Evolutionary conservation across 1,140 invertebrate species (phyloP).

Genomic region (Andrena cerasifolii): DNA sequence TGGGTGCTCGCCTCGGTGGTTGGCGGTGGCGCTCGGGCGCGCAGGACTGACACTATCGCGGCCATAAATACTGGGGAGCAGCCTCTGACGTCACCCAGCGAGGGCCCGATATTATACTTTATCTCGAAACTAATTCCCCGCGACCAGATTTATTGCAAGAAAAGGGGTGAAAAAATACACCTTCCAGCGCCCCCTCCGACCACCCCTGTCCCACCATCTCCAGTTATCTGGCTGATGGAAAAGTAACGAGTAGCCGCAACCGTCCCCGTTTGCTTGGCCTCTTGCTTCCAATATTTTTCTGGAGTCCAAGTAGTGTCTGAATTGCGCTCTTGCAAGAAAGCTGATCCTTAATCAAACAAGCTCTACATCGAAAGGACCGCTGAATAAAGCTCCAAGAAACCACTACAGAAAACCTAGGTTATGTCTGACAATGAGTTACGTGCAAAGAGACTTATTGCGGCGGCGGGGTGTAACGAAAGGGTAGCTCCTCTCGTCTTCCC

Average conservation of each 20-base stretch:
- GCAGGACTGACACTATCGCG: constrained; percentile 77
- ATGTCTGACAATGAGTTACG: no score
- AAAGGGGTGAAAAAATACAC: constrained; percentile 75
- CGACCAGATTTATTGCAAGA: constrained; percentile 79
- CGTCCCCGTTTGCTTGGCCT: no score
- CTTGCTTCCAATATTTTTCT: no score
- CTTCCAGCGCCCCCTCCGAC: constrained; percentile 45
- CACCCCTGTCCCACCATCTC: constrained; percentile 32
- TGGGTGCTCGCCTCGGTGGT: constrained; percentile 11
- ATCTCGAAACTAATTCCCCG: constrained; percentile 79
- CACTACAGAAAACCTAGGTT: no score
- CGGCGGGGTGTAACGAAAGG: no score
- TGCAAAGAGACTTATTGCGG: no score
- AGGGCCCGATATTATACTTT: constrained; percentile 79
- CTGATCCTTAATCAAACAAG: no score
- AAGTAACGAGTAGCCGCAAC: constrained; percentile 57
- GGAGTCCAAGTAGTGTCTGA: no score
- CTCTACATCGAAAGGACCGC: no score
- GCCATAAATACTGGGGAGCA: constrained; percentile 76
- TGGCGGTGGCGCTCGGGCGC: constrained; percentile 62
- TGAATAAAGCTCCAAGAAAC: no score
- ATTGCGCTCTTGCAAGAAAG: no score
- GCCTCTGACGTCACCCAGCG: constrained; percentile 77
- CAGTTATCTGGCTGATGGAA: constrained; percentile 73
- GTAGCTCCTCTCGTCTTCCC: no score